Conservation (phyloP, 2,888 invertebrate species). For the Tachina lurida region DNA sequence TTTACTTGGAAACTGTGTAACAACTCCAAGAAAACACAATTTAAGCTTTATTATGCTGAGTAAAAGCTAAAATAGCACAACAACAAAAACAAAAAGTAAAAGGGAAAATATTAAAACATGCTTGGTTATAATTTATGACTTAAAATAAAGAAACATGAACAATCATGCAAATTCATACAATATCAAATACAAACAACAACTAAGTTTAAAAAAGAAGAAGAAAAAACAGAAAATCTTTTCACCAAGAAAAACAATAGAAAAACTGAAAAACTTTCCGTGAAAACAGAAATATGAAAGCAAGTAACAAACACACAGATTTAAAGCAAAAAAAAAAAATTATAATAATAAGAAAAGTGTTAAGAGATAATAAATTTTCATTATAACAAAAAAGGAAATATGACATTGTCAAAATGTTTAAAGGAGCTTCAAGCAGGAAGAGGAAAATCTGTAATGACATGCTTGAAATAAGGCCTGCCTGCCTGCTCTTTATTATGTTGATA, state of each 20-base stretch:
- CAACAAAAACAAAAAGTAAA: background rate
- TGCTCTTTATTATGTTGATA: background rate
- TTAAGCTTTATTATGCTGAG: slow-evolving; percentile 29
- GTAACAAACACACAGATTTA: background rate
- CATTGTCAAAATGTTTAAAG: slow-evolving; percentile 27
- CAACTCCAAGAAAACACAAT: slow-evolving; percentile 1
- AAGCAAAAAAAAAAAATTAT: slow-evolving; percentile 7
- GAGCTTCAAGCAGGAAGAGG: background rate
- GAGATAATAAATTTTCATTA: slow-evolving; percentile 55
- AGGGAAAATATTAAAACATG: slow-evolving; percentile 33
- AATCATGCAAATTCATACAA: slow-evolving; percentile 39
- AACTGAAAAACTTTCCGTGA: background rate
- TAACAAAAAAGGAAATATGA: slow-evolving; percentile 28
- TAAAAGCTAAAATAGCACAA: slow-evolving; percentile 16
- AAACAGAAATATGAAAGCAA: background rate
- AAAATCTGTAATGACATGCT: slow-evolving; percentile 13
- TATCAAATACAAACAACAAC: slow-evolving; percentile 19
- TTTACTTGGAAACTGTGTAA: slow-evolving; percentile 30
- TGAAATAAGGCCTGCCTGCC: background rate
- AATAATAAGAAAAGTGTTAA: slow-evolving; percentile 17
- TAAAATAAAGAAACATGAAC: slow-evolving; percentile 30
- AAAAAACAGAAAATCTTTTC: background rate
- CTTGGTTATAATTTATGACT: slow-evolving; percentile 51
- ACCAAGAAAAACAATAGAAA: slow-evolving; percentile 23
- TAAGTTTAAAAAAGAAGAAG: background rate